Base-by-base conservation (phyloP, 1,140 invertebrate genomes). In the Musca vetustissima region DNA sequence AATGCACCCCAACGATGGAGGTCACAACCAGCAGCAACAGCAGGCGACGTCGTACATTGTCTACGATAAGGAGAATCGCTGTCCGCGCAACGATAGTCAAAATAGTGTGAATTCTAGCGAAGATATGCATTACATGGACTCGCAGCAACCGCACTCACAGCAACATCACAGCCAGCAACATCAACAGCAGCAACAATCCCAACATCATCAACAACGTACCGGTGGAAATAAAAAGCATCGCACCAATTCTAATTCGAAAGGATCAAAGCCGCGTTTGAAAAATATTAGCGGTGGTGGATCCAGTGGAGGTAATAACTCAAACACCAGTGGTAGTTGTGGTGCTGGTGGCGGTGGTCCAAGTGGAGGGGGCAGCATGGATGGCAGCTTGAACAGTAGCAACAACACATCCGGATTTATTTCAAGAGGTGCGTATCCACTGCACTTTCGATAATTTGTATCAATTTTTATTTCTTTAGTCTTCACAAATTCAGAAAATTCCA, bases 401-500 rank as follows among this genome's bases (percentile, higher is more conserved):
- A 81, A 79, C 68, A 81, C 79, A 24, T 81, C 79, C 48, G 79
- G 79, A 50, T 81, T 81, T 8, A 81, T 81, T 72, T 81, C 79
- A 73, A 75, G 79, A 75, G 79, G 79, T 81, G 76, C 77, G 76
- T 78, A 47, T 49, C 48, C 43, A 28, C 9, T 53, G 43, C 47
- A 21, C 53, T 48, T 57, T n/a, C 28, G 61, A 66, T 57, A 53
- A 66, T 59, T 70, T 70, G 55, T 57, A 59, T 66, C 36, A 66
- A 66, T 70, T 70, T 50, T 64, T 70, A 59, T 64, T 70, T 69
- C 25, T 75, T 72, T 76, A 75, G 74, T 76, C 83, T 79, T 79
- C 77, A 77, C 77, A 67, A 77, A 79, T 85, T 21, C 85, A 91
- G 91, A 92, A 75, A 95, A 92, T 69, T 95, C 92, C 81, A 89